These are phyloP conservation scores for Chaenodraco wilsoni DNA, from an alignment of 2,797 vertebrate genomes.

Conservation along the genomic window DNA sequence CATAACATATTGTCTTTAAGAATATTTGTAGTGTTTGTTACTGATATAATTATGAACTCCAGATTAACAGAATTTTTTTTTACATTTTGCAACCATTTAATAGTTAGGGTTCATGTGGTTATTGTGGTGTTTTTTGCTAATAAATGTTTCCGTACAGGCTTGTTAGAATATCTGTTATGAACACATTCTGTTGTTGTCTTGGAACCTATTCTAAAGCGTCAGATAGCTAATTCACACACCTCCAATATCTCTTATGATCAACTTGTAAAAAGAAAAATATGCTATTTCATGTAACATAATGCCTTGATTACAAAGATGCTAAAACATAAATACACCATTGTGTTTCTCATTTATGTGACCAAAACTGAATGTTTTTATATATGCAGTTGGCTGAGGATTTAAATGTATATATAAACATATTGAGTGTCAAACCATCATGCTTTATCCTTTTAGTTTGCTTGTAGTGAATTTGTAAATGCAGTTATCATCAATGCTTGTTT, in stretches of 20 bases:
- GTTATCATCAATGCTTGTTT: neutral
- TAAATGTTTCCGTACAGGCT: neutral
- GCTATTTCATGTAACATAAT: neutral
- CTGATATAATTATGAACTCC: neutral
- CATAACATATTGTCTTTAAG: too few species aligned
- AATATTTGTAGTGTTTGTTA: too few species aligned
- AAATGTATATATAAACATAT: neutral
- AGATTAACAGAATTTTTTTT: neutral
- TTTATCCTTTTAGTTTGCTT: neutral
- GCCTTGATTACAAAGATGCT: too few species aligned
- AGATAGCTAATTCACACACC: neutral
- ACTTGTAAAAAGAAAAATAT: neutral
- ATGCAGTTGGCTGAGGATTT: neutral
- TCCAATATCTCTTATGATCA: neutral
- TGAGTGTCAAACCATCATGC: neutral
- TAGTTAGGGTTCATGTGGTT: too few species aligned
- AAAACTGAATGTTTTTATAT: neutral
- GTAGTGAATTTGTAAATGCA: neutral
- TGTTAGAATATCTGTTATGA: too few species aligned
- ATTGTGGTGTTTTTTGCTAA: too few species aligned
- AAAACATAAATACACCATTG: too few species aligned
- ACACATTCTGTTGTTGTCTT: too few species aligned
- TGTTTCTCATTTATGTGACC: neutral
- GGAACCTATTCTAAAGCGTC: too few species aligned
- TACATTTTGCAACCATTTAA: neutral